A percentile compares a stretch with the other conserved stretches of the same genome.
phyloP scores from a whole-genome alignment of 2,113 vertebrate species.

The Dendrocopos noguchii region DNA sequence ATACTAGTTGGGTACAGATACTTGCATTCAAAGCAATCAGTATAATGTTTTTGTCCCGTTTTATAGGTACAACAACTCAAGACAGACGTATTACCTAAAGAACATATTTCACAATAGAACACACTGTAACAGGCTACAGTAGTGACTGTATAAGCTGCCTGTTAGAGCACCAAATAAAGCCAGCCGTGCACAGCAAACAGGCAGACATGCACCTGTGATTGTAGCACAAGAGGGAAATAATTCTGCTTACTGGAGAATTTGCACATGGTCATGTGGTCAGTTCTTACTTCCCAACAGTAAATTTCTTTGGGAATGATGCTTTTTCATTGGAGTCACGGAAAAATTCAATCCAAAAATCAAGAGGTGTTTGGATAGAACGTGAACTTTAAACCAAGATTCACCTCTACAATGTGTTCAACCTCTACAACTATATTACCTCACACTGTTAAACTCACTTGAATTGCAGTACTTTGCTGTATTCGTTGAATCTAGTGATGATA shows the following conservation, averaged over 20 bases:
- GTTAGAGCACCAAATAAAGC: background rate
- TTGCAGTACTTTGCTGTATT: slow-evolving; percentile 93
- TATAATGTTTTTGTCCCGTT: background rate
- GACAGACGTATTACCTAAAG: background rate
- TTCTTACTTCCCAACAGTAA: background rate
- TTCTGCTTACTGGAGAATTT: background rate
- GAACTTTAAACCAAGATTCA: background rate
- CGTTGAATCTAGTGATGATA: slow-evolving; percentile 93
- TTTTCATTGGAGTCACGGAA: background rate
- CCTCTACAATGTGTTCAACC: background rate
- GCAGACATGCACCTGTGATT: background rate
- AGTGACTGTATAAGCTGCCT: background rate
- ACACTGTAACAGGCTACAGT: background rate
- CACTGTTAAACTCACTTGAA: slow-evolving; percentile 89
- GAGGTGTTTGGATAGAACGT: background rate
- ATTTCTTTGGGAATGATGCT: fast-evolving
- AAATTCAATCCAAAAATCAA: background rate
- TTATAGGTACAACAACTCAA: background rate
- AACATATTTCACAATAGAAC: background rate
- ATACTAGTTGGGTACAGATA: background rate
- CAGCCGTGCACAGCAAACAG: background rate
- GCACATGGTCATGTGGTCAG: fast-evolving
- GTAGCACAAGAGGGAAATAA: background rate
- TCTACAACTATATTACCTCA: background rate
- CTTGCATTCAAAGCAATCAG: background rate